Conservation (phyloP, 2,888 invertebrate genomes). For the Stratiomys singularior region DNA sequence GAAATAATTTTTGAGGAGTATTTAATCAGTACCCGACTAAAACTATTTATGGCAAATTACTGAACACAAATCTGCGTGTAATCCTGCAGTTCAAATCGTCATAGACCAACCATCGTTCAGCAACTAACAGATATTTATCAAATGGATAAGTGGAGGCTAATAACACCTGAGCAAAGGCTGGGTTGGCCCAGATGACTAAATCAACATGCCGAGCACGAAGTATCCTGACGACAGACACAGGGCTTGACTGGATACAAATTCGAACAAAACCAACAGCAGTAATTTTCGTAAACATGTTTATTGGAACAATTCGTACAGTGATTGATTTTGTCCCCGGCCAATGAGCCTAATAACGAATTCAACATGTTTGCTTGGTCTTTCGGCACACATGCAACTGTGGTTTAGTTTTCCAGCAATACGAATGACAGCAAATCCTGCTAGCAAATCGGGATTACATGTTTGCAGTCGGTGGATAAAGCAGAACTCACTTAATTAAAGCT, state of each 20-base stretch:
- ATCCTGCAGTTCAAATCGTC: conserved; percentile 1
- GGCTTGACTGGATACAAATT: not conserved
- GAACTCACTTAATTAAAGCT: no score
- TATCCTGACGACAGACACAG: not conserved
- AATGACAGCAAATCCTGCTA: not conserved
- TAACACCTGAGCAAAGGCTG: conserved; percentile 34
- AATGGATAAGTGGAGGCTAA: conserved; percentile 21
- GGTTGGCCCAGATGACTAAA: conserved; percentile 2
- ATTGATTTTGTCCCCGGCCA: conserved; percentile 27
- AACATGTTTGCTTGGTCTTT: conserved; percentile 18
- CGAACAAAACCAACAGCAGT: not conserved
- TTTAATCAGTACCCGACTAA: not conserved
- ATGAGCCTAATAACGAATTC: conserved; percentile 38
- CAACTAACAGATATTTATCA: not conserved
- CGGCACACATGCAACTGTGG: not conserved
- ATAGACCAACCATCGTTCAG: conserved; percentile 1
- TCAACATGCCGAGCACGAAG: conserved; percentile 11
- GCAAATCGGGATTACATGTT: not conserved
- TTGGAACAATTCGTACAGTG: not conserved
- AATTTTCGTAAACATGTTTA: conserved; percentile 33
- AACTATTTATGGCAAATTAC: not conserved
- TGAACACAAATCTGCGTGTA: conserved; percentile 19
- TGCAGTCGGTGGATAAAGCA: no score
- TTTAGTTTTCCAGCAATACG: not conserved
- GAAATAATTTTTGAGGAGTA: no score